Conservation (phyloP, 2,888 invertebrate species). For the Tryphoninae sp. region DNA sequence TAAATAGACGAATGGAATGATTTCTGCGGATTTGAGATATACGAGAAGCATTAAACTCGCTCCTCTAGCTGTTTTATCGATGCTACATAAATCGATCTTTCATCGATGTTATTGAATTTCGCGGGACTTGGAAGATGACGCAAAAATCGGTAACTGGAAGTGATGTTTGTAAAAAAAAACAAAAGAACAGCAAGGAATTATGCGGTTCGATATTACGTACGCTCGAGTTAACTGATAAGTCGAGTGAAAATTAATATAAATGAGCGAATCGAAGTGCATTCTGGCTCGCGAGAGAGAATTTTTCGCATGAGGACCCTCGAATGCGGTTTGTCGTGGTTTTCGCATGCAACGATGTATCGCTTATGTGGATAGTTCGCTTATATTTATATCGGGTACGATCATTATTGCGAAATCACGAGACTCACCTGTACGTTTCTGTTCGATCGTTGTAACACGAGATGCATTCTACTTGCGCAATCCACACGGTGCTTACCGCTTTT, state of each 20-base stretch:
- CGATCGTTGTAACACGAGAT: slow-evolving; percentile 74
- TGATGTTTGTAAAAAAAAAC: neutral
- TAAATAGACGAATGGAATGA: slow-evolving; percentile 22
- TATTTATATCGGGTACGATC: slow-evolving; percentile 19
- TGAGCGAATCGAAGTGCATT: slow-evolving; percentile 39
- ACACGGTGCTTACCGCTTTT: slow-evolving; percentile 53
- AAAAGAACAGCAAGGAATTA: slow-evolving; percentile 12
- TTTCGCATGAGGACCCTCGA: slow-evolving; percentile 29
- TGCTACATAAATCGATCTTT: neutral
- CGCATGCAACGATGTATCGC: neutral
- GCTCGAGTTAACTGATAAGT: slow-evolving; percentile 31
- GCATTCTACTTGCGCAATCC: slow-evolving; percentile 72
- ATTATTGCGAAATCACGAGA: slow-evolving; percentile 54
- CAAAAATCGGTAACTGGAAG: slow-evolving; percentile 5
- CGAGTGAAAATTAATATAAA: slow-evolving; percentile 44
- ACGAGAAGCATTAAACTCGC: neutral
- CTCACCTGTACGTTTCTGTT: slow-evolving; percentile 69
- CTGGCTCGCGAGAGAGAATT: slow-evolving; percentile 24
- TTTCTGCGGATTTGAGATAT: slow-evolving; percentile 1
- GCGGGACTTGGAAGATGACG: neutral
- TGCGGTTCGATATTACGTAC: slow-evolving; percentile 49
- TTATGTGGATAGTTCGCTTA: neutral
- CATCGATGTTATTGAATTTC: slow-evolving; percentile 5
- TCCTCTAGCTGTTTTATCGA: neutral
- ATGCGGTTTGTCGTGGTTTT: slow-evolving; percentile 35